Base-by-base conservation (phyloP, 1,140 invertebrate species). In the Tetramorium parvispinum region DNA sequence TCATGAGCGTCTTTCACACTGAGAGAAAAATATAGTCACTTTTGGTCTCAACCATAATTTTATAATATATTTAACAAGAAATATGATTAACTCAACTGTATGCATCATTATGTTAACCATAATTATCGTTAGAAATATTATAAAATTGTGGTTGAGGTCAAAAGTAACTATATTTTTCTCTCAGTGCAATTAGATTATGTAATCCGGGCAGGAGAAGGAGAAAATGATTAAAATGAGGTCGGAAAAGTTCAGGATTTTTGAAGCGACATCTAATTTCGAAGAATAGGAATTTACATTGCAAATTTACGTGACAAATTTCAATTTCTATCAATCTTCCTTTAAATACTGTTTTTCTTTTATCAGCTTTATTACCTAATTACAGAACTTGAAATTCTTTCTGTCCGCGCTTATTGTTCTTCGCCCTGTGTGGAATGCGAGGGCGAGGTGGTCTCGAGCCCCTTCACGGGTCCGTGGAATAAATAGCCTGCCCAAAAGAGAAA, bases 371-470 rank as follows among this genome's bases (percentile, higher is more conserved):
- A 70, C 11, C 68, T 57, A 89, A 81, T 87, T 90, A 89, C 57
- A 85, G 59, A 85, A 87, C 76, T 90, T 89, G 46, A 68, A 0
- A 11, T 49, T 87, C 51, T 90, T 89, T 89, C 49, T n/a, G 57
- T 59, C 10, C 6, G 55, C 24, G 49, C 11, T 40, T 16, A 32
- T 49, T 76, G 73, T 75, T 87, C 87, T 87, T 61, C 78, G 37
- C 10, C 27, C 70, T 57, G 73, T 46, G 46, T 53, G 46, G 51
- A 79, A 78, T 65, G n/a, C n/a, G 40, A 40, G 32, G 49, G 16
- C n/a, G 16, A 21, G 18, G 13, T 21, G 32, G 16, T 55, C 27
- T 79, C 51, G 32, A 70, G 53, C 18, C 55, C 70, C 76, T 89
- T 73, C 40, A 65, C 65, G 40, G 55, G 81, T 51, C 68, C 59